Evolutionary conservation across 2,888 invertebrate genomes (phyloP).

Genomic region (Rhogogaster chlorosoma): DNA sequence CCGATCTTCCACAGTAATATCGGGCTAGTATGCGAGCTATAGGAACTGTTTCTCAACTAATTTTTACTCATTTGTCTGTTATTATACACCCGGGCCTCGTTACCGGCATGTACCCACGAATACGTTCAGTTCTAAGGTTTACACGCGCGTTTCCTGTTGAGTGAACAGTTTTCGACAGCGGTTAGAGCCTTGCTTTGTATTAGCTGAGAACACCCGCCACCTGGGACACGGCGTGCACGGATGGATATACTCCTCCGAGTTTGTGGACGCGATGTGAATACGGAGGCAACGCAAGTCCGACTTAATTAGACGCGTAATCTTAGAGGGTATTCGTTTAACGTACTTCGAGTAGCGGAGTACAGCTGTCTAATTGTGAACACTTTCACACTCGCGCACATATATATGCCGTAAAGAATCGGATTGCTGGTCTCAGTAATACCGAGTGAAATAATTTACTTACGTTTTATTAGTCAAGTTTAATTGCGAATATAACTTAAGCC

Average conservation of each 20-base stretch:
- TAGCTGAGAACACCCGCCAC: not conserved
- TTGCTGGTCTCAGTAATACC: not conserved
- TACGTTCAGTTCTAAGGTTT: not conserved
- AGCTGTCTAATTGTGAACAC: slow-evolving; percentile 38
- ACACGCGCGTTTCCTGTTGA: slow-evolving; percentile 23
- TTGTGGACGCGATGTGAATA: slow-evolving; percentile 23
- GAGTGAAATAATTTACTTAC: slow-evolving; percentile 69
- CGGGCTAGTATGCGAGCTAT: not conserved
- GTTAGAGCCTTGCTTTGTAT: slow-evolving; percentile 12
- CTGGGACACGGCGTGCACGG: not conserved
- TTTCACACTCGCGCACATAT: slow-evolving; percentile 39
- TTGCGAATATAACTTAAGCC: slow-evolving; percentile 64
- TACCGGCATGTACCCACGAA: not conserved
- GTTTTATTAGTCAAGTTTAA: slow-evolving; percentile 68
- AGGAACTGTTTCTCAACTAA: not conserved
- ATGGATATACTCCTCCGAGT: not conserved
- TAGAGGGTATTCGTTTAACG: slow-evolving; percentile 35
- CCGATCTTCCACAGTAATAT: not conserved
- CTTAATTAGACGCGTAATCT: slow-evolving; percentile 43
- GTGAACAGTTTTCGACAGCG: slow-evolving; percentile 26
- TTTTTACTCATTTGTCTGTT: not conserved
- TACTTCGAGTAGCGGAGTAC: slow-evolving; percentile 35
- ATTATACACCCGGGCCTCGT: not conserved
- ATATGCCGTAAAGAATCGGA: slow-evolving; percentile 4
- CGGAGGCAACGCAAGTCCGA: not conserved